A percentile compares a stretch with the other conserved stretches of the same genome.
Conservation (phyloP, 2,888 invertebrate genomes). For the Ornithoptera priamus region DNA sequence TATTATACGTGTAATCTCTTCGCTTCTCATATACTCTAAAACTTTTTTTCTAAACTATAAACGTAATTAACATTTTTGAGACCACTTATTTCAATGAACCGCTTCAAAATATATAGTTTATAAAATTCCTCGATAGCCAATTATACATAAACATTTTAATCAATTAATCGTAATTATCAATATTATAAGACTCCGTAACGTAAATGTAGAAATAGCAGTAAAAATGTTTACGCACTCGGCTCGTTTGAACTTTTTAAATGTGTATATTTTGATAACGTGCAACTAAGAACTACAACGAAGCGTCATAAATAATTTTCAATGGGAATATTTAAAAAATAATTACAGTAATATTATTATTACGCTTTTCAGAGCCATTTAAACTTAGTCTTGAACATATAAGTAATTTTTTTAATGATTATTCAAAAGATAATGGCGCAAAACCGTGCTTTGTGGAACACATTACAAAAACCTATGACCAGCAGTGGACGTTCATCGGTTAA, state of each 20-base stretch:
- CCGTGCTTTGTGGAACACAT: too few relatives aligned
- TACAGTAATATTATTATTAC: neutral
- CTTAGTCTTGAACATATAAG: too few relatives aligned
- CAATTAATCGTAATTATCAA: constrained; percentile 19
- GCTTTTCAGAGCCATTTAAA: neutral
- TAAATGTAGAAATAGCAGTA: constrained; percentile 18
- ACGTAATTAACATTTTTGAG: neutral
- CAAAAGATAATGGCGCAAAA: too few relatives aligned
- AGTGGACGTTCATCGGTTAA: too few relatives aligned
- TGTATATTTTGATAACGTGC: constrained; percentile 11
- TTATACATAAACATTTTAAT: constrained; percentile 19
- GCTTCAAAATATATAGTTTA: constrained; percentile 3
- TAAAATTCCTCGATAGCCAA: constrained; percentile 13
- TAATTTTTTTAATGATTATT: too few relatives aligned
- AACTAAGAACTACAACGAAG: neutral
- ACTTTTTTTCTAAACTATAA: neutral
- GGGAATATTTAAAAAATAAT: neutral
- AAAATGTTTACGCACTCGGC: constrained; percentile 12
- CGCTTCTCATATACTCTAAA: neutral
- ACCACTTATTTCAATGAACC: neutral
- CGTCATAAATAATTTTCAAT: neutral
- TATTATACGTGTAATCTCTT: neutral
- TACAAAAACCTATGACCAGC: too few relatives aligned
- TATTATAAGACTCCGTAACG: constrained; percentile 22
- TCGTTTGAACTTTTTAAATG: constrained; percentile 3